Percentiles rank a stretch among this genome's conserved stretches.
phyloP scores from a whole-genome alignment of 2,888 invertebrate genomes.

The Tipula lateralis region DNA sequence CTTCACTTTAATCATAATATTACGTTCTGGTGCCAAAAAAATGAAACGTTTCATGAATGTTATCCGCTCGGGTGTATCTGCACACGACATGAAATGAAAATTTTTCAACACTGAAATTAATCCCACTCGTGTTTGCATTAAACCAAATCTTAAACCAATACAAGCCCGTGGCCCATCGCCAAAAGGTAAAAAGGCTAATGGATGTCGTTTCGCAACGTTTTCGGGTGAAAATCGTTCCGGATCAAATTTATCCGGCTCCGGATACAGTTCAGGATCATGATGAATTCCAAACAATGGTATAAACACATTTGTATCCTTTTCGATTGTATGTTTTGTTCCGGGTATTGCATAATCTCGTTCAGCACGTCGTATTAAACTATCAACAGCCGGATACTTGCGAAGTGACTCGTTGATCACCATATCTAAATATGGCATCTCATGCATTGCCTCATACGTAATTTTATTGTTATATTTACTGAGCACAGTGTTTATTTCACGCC shows the following conservation, averaged over 20 bases:
- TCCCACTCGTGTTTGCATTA: not conserved
- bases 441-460: constrained; percentile 54
- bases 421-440: constrained; percentile 55
- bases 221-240: not conserved
- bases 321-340: not conserved
- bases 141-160: not conserved
- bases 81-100: not conserved
- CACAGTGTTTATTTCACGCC: constrained; percentile 50
- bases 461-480: constrained; percentile 48
- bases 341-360: not conserved
- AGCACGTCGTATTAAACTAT: not conserved
- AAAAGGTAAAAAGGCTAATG: not conserved
- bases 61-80: not conserved
- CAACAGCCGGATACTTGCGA: not conserved
- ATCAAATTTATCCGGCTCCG: not conserved
- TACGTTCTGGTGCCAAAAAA: not conserved
- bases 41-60: not conserved
- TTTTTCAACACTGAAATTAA: not conserved
- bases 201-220: not conserved
- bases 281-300: not conserved
- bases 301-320: not conserved
- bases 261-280: not conserved
- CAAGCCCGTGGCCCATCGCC: not conserved
- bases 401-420: constrained; percentile 52
- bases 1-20: not conserved